A percentile compares a stretch with the other conserved stretches of the same genome.
phyloP scores from a whole-genome alignment of 2,113 vertebrate species.

The Willisornis vidua region DNA sequence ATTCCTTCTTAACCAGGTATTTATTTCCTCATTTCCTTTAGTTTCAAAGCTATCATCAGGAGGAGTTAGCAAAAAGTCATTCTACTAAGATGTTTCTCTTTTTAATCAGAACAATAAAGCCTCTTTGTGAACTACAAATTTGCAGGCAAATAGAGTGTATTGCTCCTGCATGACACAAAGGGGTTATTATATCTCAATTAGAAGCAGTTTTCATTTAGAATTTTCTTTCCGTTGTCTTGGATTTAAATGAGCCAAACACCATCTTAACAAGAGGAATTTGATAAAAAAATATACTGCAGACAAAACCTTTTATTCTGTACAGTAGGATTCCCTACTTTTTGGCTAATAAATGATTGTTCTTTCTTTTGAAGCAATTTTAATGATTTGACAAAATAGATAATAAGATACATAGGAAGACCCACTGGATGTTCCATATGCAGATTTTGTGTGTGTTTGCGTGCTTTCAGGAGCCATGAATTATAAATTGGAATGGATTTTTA shows the following conservation, averaged over 20 bases:
- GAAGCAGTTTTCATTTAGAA: neutral
- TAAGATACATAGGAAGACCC: neutral
- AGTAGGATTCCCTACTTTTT: neutral
- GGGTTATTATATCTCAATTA: neutral
- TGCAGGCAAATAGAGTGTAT: neutral
- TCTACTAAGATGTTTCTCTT: neutral
- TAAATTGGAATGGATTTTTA: neutral
- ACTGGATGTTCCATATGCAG: neutral
- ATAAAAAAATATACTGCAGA: neutral
- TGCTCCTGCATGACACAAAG: neutral
- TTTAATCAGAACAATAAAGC: neutral
- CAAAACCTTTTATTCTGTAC: neutral
- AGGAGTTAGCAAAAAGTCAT: neutral
- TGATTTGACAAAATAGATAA: neutral
- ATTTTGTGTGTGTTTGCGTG: neutral
- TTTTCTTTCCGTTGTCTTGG: neutral
- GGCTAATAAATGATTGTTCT: neutral
- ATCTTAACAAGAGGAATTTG: neutral
- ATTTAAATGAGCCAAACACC: neutral
- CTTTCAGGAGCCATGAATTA: neutral
- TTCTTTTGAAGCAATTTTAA: neutral
- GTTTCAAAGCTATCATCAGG: neutral
- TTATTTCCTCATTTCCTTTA: neutral
- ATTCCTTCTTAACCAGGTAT: neutral
- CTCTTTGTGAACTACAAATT: neutral